Conservation (phyloP, 1,140 invertebrate genomes). For the Phortica variegata region DNA sequence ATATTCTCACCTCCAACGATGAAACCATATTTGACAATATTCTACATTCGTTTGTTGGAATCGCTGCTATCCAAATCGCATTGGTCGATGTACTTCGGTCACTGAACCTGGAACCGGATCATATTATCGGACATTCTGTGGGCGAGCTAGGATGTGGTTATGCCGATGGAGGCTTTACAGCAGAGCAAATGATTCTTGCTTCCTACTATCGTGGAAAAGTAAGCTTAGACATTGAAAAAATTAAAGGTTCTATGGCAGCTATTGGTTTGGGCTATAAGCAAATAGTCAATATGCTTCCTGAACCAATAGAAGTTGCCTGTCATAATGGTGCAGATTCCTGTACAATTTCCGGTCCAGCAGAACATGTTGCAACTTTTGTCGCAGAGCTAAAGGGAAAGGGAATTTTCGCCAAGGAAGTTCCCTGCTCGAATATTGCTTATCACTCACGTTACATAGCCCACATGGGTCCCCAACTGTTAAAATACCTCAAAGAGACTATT, state of each 20-base stretch:
- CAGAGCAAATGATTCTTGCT: slow-evolving; percentile 78
- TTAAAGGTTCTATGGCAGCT: slow-evolving; percentile 82
- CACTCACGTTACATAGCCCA: slow-evolving; percentile 78
- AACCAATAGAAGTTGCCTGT: slow-evolving; percentile 77
- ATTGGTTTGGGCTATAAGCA: slow-evolving; percentile 68
- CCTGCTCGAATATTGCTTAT: slow-evolving; percentile 81
- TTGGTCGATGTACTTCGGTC: slow-evolving; percentile 74
- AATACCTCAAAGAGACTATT: slow-evolving; percentile 71
- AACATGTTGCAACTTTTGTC: slow-evolving; percentile 70
- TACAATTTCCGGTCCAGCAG: slow-evolving; percentile 81
- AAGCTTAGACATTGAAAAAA: slow-evolving; percentile 75
- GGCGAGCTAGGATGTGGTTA: slow-evolving; percentile 88
- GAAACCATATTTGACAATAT: slow-evolving; percentile 78
- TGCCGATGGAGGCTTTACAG: slow-evolving; percentile 81
- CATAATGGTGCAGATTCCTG: slow-evolving; percentile 82
- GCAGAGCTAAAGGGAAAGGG: slow-evolving; percentile 68
- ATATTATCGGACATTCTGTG: slow-evolving; percentile 86
- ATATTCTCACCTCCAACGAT: slow-evolving; percentile 75
- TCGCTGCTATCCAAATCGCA: slow-evolving; percentile 85
- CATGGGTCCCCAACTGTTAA: slow-evolving; percentile 71
- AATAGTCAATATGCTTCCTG: slow-evolving; percentile 65
- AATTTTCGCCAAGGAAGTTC: slow-evolving; percentile 81
- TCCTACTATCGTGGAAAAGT: slow-evolving; percentile 85
- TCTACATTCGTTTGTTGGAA: slow-evolving; percentile 86
- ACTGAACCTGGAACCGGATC: slow-evolving; percentile 76